These are phyloP conservation scores for Hemitrygon akajei DNA, from an alignment of 2,797 vertebrate genomes.

Conservation along the genomic window DNA sequence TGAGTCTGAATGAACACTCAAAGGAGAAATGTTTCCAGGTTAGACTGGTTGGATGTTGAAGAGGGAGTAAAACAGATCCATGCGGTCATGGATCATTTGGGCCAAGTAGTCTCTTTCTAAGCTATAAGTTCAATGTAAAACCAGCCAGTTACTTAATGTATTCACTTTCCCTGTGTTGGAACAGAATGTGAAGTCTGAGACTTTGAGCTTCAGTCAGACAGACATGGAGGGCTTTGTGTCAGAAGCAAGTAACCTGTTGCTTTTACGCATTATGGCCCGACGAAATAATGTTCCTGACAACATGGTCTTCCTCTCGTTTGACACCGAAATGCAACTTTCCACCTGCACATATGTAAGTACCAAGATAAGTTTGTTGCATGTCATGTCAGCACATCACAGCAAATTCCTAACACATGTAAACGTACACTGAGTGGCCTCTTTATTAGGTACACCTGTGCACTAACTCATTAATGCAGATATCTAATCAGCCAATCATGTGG, in stretches of 20 bases:
- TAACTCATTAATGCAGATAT: too few species aligned
- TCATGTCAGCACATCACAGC: too few species aligned
- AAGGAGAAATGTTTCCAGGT: not conserved
- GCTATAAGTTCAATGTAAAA: not conserved
- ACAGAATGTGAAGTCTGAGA: slow-evolving; percentile 29
- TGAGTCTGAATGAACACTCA: not conserved
- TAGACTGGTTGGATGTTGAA: not conserved
- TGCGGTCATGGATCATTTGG: not conserved
- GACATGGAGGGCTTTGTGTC: slow-evolving; percentile 65
- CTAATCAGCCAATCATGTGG: too few species aligned
- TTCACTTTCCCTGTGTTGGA: not conserved
- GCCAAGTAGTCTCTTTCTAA: not conserved
- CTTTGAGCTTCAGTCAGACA: slow-evolving; percentile 41
- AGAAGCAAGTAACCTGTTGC: slow-evolving; percentile 71
- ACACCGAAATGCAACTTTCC: slow-evolving; percentile 58
- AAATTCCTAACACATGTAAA: too few species aligned
- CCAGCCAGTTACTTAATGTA: not conserved
- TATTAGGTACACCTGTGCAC: too few species aligned
- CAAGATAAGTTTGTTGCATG: not conserved
- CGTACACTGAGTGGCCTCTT: too few species aligned
- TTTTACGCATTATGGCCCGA: slow-evolving; percentile 72
- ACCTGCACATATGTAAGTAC: slow-evolving; percentile 69
- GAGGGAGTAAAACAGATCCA: not conserved
- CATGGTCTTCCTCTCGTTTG: slow-evolving; percentile 66
- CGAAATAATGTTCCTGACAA: slow-evolving; percentile 56